A percentile compares a stretch with the other conserved stretches of the same genome.
These are phyloP conservation scores for Hydropotes inermis DNA, from an alignment of 2,113 vertebrate species.

Conservation along the genomic window DNA sequence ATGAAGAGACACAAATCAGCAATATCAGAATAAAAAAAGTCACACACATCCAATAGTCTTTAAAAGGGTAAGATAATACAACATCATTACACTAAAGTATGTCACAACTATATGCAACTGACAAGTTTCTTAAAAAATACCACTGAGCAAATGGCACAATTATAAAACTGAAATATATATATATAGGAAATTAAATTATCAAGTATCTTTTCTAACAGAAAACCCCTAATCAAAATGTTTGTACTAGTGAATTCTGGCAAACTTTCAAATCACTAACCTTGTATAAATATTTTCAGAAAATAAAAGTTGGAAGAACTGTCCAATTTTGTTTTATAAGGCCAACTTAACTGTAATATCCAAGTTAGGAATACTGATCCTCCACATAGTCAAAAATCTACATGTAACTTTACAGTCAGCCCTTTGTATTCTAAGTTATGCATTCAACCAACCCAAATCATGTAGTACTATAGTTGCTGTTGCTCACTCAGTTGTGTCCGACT, in stretches of 20 bases:
- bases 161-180: background rate
- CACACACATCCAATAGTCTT: background rate
- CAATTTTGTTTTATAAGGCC: background rate
- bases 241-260: background rate
- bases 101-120: background rate
- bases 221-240: background rate
- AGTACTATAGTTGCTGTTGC: background rate
- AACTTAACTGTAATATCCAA: background rate
- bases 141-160: background rate
- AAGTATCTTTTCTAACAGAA: background rate
- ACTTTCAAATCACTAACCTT: background rate
- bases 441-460: background rate
- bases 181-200: background rate
- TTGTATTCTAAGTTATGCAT: background rate
- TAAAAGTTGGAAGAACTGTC: background rate
- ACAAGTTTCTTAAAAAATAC: background rate
- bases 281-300: constrained; percentile 14
- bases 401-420: background rate
- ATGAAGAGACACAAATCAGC: background rate
- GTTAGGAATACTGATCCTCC: background rate
- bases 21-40: background rate
- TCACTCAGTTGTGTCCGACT: background rate
- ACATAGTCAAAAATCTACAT: background rate
- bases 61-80: background rate
- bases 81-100: background rate